A percentile compares a stretch with the other conserved stretches of the same genome.
Evolutionary conservation across 2,113 vertebrate genomes (phyloP).

Genomic region (Dipodomys ordii): DNA sequence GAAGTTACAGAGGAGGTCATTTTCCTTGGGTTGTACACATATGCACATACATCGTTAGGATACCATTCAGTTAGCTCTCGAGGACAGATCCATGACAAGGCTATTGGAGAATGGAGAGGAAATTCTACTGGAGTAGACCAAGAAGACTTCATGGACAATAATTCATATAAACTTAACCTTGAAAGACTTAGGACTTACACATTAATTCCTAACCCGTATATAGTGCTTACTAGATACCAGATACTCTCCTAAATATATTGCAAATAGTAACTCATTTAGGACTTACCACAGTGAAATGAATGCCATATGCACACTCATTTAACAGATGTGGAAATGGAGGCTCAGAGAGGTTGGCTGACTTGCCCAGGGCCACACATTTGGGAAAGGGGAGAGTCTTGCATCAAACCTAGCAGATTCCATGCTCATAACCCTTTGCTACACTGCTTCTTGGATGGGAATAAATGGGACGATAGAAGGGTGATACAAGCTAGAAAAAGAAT

Average conservation of each 20-base stretch:
- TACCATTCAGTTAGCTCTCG: background rate
- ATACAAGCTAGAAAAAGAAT: background rate
- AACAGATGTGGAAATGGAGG: background rate
- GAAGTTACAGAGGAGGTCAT: background rate
- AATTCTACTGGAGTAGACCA: background rate
- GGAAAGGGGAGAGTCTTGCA: background rate
- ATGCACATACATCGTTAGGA: background rate
- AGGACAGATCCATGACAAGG: background rate
- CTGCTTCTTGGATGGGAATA: constrained; percentile 5
- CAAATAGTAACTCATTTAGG: constrained; percentile 24
- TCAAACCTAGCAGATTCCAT: background rate
- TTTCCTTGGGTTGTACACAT: background rate
- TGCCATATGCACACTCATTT: background rate
- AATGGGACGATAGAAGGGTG: background rate
- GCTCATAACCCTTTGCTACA: background rate
- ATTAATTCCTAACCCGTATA: constrained; percentile 29
- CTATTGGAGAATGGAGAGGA: background rate
- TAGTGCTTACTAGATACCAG: background rate
- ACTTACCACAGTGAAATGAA: background rate
- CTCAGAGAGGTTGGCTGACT: background rate
- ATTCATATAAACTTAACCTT: background rate
- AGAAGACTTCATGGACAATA: constrained; percentile 19
- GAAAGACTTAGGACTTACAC: constrained; percentile 23
- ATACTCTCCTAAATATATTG: background rate
- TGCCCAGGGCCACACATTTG: background rate